These are phyloP conservation scores for Bergia puertoricense DNA, from an alignment of 92 coral and sea anemone species.

Conservation along the genomic window DNA sequence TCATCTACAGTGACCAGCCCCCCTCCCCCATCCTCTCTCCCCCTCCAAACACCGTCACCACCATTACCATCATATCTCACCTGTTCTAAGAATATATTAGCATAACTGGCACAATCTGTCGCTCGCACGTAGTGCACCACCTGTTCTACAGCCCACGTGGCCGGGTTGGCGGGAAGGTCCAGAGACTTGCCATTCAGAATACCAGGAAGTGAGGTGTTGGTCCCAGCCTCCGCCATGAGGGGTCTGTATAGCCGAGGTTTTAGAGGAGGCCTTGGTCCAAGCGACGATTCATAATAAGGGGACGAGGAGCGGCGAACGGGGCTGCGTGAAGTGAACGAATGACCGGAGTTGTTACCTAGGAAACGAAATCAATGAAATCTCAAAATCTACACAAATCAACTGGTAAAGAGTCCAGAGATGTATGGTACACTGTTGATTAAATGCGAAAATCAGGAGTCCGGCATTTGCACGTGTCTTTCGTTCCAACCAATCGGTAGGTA, in stretches of 20 bases:
- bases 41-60: not conserved
- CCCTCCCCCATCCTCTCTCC: not conserved
- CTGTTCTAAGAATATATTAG: constrained; percentile 78
- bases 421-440: no score
- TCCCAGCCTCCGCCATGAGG: constrained; percentile 71
- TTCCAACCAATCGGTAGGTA: no score
- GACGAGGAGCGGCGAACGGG: constrained; percentile 19
- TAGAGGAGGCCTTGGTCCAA: not conserved
- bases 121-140: constrained; percentile 88
- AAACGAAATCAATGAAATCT: not conserved
- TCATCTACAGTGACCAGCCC: no score
- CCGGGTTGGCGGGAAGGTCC: constrained; percentile 91
- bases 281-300: constrained; percentile 5
- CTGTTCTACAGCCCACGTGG: constrained; percentile 89
- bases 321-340: constrained; percentile 3
- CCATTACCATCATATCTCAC: constrained; percentile 28
- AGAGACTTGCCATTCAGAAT: constrained; percentile 88
- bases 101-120: constrained; percentile 79
- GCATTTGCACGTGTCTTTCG: no score
- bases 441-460: no score
- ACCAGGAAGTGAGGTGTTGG: constrained; percentile 97
- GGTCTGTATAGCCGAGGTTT: constrained; percentile 47
- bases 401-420: no score
- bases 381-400: not conserved
- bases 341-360: constrained; percentile 6